phyloP scores from a whole-genome alignment of 2,113 vertebrate species.

The Albula goreensis region DNA sequence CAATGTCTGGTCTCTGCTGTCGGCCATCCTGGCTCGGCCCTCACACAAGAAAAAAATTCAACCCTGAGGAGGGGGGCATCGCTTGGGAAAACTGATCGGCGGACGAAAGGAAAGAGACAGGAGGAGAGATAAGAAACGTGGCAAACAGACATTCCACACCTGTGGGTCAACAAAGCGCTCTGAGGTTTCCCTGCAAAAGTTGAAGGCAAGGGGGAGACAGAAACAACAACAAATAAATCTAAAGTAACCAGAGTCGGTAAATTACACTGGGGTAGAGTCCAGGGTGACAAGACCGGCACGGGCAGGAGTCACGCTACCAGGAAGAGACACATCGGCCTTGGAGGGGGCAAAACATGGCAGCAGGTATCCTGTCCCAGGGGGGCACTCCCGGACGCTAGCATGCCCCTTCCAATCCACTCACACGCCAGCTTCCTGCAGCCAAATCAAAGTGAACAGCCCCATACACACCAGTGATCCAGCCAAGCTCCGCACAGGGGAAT shows the following conservation, averaged over 20 bases:
- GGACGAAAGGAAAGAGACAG: slow-evolving; percentile 7
- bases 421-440: slow-evolving; percentile 70
- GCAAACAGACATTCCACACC: slow-evolving; percentile 12
- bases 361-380: slow-evolving; percentile 5
- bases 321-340: not conserved
- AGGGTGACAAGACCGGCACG: not conserved
- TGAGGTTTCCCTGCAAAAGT: not conserved
- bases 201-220: not conserved
- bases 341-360: not conserved
- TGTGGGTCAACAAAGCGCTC: not conserved
- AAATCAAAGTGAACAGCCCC: slow-evolving; percentile 80
- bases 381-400: slow-evolving; percentile 48
- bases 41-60: not conserved
- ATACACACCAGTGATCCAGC: slow-evolving; percentile 76
- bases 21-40: not conserved
- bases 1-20: not conserved
- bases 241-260: not conserved
- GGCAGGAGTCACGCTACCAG: not conserved
- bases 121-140: not conserved
- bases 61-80: not conserved
- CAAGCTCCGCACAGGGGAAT: slow-evolving; percentile 60
- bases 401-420: slow-evolving; percentile 77
- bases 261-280: not conserved
- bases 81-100: not conserved
- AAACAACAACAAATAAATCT: not conserved